phyloP scores from a whole-genome alignment of 1,140 invertebrate species.

The Drosophila sucinea region DNA sequence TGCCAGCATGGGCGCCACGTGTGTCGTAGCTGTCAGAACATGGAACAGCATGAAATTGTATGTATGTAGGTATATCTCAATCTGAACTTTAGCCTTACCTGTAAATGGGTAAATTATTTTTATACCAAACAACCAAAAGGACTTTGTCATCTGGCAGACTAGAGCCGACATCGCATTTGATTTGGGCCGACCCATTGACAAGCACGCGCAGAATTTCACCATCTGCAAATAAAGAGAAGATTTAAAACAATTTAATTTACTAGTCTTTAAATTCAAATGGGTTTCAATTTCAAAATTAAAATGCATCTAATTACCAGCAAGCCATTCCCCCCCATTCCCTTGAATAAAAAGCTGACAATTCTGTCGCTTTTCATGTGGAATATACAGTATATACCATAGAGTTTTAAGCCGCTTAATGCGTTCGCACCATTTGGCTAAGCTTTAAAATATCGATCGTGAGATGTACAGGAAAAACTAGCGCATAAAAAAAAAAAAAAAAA shows the following conservation, averaged over 20 bases:
- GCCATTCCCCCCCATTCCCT: not conserved
- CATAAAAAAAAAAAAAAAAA: slow-evolving; percentile 22
- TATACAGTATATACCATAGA: slow-evolving; percentile 32
- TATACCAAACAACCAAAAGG: slow-evolving; percentile 86
- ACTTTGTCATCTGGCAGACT: slow-evolving; percentile 84
- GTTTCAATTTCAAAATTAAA: slow-evolving; percentile 1
- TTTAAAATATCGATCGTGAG: slow-evolving; percentile 76
- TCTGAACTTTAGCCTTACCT: slow-evolving; percentile 81
- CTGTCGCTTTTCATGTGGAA: slow-evolving; percentile 10
- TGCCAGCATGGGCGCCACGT: slow-evolving; percentile 82
- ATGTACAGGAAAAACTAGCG: slow-evolving; percentile 30
- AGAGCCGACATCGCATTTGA: slow-evolving; percentile 85
- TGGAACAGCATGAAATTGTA: slow-evolving; percentile 4
- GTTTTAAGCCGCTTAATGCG: slow-evolving; percentile 42
- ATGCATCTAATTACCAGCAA: slow-evolving; percentile 32
- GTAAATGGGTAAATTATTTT: slow-evolving; percentile 86
- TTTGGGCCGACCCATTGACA: slow-evolving; percentile 84
- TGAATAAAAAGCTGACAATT: slow-evolving; percentile 42
- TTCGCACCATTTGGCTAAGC: slow-evolving; percentile 65
- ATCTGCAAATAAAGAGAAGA: slow-evolving; percentile 51
- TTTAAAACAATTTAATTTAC: slow-evolving; percentile 38
- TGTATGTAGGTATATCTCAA: not conserved
- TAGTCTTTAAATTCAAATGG: not conserved
- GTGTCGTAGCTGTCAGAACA: slow-evolving; percentile 83
- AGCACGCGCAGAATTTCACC: slow-evolving; percentile 83